phyloP scores from a whole-genome alignment of 2,888 invertebrate species.

The Drosophila flavopinicola region DNA sequence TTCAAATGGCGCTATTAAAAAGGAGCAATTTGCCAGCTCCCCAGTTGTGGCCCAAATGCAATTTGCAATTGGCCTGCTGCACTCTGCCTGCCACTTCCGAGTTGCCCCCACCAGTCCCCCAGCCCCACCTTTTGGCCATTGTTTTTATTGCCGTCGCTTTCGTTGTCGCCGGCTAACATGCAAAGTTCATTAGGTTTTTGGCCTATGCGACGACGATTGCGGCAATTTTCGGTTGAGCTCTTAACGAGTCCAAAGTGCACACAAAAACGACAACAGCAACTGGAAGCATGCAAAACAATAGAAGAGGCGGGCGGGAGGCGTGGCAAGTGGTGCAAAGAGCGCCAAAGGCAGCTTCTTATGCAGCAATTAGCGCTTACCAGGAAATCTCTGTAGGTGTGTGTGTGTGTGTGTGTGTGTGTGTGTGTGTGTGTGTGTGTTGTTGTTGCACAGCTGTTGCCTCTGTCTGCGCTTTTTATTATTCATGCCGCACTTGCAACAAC shows the following conservation, averaged over 20 bases:
- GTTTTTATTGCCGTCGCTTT: constrained; percentile 35
- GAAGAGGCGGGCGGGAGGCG: neutral
- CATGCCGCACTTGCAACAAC: constrained; percentile 38
- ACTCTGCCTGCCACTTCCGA: neutral
- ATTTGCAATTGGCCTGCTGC: constrained; percentile 17
- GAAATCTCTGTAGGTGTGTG: constrained; percentile 3
- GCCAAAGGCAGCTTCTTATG: constrained; percentile 64
- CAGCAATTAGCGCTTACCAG: constrained; percentile 73
- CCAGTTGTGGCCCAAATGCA: constrained; percentile 10
- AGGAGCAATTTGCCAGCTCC: constrained; percentile 1
- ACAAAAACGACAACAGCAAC: constrained; percentile 41
- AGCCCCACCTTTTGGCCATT: constrained; percentile 2
- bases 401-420: constrained; percentile 1
- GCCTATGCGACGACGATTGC: constrained; percentile 65
- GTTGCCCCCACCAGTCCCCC: neutral
- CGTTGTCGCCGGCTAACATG: constrained; percentile 58
- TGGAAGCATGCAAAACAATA: constrained; percentile 17
- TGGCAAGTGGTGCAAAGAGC: constrained; percentile 8
- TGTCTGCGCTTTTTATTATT: constrained; percentile 65
- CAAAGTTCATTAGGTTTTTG: constrained; percentile 77
- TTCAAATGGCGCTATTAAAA: no score
- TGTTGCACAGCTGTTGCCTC: constrained; percentile 15
- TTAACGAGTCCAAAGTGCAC: constrained; percentile 67
- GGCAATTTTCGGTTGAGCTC: constrained; percentile 47
- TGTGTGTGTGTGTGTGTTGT: constrained; percentile 3